phyloP scores from a whole-genome alignment of 64 coral and sea anemone genomes.

The Pocillopora damicornis region DNA sequence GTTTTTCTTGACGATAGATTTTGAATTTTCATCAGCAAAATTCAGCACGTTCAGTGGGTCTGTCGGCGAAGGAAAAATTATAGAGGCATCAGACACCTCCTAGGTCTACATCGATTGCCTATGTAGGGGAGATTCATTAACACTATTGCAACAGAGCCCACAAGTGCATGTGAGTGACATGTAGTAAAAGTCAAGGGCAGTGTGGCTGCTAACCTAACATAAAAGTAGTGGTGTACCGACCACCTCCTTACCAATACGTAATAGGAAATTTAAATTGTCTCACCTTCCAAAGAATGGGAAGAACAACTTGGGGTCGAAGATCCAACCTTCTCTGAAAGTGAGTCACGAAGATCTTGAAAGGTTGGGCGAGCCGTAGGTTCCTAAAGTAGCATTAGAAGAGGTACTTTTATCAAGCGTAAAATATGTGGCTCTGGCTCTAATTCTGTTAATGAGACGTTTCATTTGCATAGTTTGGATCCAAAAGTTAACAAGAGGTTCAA shows the following conservation, averaged over 20 bases:
- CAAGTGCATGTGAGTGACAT: background rate
- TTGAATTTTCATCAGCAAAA: background rate
- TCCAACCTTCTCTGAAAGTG: slow-evolving; percentile 1
- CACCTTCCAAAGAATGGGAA: slow-evolving; percentile 61
- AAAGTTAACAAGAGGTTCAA: no score
- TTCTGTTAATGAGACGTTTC: no score
- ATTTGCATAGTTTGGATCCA: no score
- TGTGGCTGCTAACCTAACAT: background rate
- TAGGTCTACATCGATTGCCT: background rate
- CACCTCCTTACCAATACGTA: no score
- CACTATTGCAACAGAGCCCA: no score
- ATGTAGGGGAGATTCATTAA: no score
- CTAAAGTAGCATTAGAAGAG: background rate
- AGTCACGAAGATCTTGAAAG: slow-evolving; percentile 23
- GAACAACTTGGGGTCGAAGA: slow-evolving; percentile 55
- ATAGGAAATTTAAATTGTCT: background rate
- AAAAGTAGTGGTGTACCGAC: background rate
- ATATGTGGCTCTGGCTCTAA: no score
- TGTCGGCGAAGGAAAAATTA: background rate
- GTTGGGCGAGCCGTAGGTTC: slow-evolving; percentile 48
- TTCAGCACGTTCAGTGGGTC: background rate
- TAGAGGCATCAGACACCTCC: background rate
- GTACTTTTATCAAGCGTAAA: no score
- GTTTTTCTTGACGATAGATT: background rate
- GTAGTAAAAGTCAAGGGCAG: background rate